These are phyloP conservation scores for Ptilorrhoa leucosticta DNA, from an alignment of 2,113 vertebrate genomes.

Conservation along the genomic window DNA sequence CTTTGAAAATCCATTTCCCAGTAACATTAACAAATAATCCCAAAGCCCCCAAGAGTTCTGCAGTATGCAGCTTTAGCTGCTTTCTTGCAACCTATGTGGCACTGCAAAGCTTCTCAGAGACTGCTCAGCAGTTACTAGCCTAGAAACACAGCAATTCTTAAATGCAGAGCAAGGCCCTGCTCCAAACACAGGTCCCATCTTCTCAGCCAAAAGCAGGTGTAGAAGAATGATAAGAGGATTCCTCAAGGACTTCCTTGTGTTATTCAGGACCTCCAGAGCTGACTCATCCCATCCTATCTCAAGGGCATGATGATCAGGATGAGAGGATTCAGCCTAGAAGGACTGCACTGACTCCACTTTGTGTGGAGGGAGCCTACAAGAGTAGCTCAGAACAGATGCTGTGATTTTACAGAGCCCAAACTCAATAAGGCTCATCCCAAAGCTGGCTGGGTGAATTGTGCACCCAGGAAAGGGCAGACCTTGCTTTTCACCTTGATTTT, in stretches of 20 bases:
- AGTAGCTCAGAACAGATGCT: background rate
- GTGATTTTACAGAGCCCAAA: background rate
- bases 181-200: background rate
- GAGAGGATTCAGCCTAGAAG: background rate
- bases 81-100: background rate
- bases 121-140: background rate
- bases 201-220: background rate
- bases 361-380: background rate
- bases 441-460: background rate
- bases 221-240: background rate
- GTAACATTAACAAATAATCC: constrained; percentile 19
- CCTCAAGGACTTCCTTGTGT: background rate
- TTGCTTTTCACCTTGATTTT: background rate
- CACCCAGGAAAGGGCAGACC: background rate
- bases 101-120: background rate
- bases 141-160: background rate
- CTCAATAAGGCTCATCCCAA: background rate
- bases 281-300: background rate
- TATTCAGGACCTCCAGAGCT: background rate
- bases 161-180: background rate
- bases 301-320: background rate
- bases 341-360: background rate
- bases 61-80: background rate
- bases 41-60: background rate
- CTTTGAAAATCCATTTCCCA: constrained; percentile 16